A percentile compares a stretch with the other conserved stretches of the same genome.
Conservation (phyloP, 2,888 invertebrate species). For the Bursaphelenchus okinawaensis region DNA sequence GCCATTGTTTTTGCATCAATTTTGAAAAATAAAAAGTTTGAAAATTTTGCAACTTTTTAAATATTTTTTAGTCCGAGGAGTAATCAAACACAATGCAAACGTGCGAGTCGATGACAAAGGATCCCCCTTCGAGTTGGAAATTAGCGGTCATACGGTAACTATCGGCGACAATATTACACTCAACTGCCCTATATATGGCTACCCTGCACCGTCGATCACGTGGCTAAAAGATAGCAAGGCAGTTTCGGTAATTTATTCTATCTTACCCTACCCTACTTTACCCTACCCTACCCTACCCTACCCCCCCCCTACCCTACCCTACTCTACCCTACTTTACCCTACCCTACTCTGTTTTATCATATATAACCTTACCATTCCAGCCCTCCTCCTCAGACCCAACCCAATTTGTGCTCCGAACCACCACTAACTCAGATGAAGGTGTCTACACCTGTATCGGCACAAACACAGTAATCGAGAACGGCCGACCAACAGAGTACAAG, state of each 20-base stretch:
- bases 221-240: background rate
- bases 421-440: slow-evolving; percentile 26
- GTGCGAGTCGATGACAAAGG: background rate
- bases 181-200: background rate
- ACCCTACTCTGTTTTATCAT: too few species aligned
- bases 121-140: background rate
- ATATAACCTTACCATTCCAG: background rate
- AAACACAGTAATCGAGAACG: slow-evolving; percentile 18
- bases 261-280: background rate
- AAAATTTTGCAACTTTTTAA: too few species aligned
- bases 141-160: background rate
- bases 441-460: slow-evolving; percentile 36
- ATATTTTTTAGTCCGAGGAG: background rate
- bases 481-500: slow-evolving; percentile 22
- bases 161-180: background rate
- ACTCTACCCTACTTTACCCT: too few species aligned
- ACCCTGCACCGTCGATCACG: background rate
- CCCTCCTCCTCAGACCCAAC: background rate
- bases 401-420: background rate
- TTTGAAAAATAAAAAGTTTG: too few species aligned
- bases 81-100: background rate
- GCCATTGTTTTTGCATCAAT: too few species aligned
- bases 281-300: too few species aligned
- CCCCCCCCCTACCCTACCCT: too few species aligned
- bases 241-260: background rate